A percentile compares a stretch with the other conserved stretches of the same genome.
phyloP scores from a whole-genome alignment of 2,888 invertebrate genomes.

The Epinotia nisella region DNA sequence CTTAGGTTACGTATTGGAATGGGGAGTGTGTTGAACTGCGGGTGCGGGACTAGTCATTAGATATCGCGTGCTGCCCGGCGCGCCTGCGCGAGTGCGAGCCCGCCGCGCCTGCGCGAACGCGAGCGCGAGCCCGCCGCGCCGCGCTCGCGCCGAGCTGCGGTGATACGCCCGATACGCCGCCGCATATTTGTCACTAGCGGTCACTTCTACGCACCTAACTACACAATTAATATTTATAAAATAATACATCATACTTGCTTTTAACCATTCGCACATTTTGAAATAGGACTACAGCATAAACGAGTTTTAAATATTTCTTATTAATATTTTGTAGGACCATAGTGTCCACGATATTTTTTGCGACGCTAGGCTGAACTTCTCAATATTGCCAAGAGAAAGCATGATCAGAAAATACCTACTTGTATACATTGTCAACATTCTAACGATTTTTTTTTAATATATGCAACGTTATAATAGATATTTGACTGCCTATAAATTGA shows the following conservation, averaged over 20 bases:
- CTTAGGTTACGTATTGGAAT: conserved; percentile 61
- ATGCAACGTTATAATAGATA: too few relatives aligned
- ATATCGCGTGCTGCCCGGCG: conserved; percentile 77
- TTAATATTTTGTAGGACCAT: background rate
- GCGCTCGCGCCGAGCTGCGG: conserved; percentile 45
- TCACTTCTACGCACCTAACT: conserved; percentile 38
- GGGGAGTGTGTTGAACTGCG: conserved; percentile 80
- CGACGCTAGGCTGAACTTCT: background rate
- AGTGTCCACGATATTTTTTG: background rate
- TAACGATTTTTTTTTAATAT: too few relatives aligned
- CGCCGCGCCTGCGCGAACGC: too few relatives aligned
- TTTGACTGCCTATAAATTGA: background rate
- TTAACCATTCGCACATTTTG: conserved; percentile 34
- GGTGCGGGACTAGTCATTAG: conserved; percentile 78
- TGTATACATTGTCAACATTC: background rate
- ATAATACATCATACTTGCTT: conserved; percentile 29
- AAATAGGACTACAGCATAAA: conserved; percentile 45
- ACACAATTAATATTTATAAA: conserved; percentile 40
- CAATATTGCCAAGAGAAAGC: background rate
- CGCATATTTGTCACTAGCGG: conserved; percentile 49
- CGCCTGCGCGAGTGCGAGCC: conserved; percentile 69
- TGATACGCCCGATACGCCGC: conserved; percentile 64
- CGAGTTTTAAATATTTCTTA: conserved; percentile 5
- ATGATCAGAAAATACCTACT: background rate
- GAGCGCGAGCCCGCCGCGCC: conserved; percentile 21